Base-by-base conservation (phyloP, 2,888 invertebrate species). In the Lithophane semibrunnea region DNA sequence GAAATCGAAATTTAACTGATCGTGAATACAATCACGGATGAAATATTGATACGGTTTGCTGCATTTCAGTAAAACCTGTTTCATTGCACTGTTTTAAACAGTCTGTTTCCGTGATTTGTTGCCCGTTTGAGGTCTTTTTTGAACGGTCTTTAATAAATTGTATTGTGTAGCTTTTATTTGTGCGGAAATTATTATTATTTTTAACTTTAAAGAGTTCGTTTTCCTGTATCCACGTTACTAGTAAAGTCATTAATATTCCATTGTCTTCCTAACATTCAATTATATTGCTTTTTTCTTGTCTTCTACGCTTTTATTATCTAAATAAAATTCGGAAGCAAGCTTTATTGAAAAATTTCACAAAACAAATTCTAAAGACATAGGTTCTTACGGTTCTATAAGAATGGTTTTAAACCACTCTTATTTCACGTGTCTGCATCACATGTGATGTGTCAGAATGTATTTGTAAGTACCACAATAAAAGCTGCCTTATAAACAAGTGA, bases 401-500 rank as follows among this genome's bases (percentile, higher is more conserved):
- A 1, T 29, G 29, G 29, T 29, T 10, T 18, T 29, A 49, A 61
- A 58, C 3, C 16, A 52, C 13, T 44, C 42, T 56, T 54, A n/a
- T 60, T 65, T 10, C 37, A 18, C 18, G 29, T 60, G 52, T 69
- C 68, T 66, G 37, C 70, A 56, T 72, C 65, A 63, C 44, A 56
- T 56, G 47, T 66, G 54, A 64, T 75, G 44, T 61, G 66, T 77
- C 68, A 58, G 4, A 58, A 12, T 60, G 8, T 69, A 73, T 85
- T 75, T 77, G 68, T 79, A 73, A 77, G 68, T 78, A 78, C n/a
- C 47, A 63, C 75, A 82, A 73, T 82, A 86, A 88, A 87, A 79
- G 77, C 81, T 70, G 67, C 64, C 74, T 83, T 84, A 85, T 80
- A 90, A 89, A 91, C 89, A 89, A 91, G 88, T 85, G 88, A 87